Conservation (phyloP, 2,888 invertebrate genomes). For the Leptinotarsa tumamoca region DNA sequence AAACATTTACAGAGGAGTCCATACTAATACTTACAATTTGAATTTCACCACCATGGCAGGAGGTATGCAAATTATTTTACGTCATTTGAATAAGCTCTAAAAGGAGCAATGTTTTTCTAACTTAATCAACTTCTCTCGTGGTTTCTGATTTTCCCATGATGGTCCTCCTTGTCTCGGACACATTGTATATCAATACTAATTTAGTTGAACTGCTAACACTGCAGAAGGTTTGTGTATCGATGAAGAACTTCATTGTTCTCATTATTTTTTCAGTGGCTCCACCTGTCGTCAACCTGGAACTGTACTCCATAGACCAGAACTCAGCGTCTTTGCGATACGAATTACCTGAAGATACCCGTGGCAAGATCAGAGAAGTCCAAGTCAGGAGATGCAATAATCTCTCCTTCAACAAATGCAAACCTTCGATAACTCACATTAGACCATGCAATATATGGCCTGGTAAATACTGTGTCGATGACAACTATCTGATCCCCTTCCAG, state of each 20-base stretch:
- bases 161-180: no score
- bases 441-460: conserved; percentile 57
- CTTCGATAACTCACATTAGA: conserved; percentile 47
- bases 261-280: conserved; percentile 56
- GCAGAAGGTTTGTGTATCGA: neutral
- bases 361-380: conserved; percentile 54
- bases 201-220: neutral
- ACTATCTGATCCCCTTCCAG: conserved; percentile 53
- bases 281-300: conserved; percentile 56
- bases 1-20: conserved; percentile 47
- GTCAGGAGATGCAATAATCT: conserved; percentile 55
- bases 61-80: conserved; percentile 49
- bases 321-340: conserved; percentile 58
- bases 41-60: conserved; percentile 59
- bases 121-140: no score
- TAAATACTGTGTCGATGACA: conserved; percentile 57
- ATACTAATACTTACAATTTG: conserved; percentile 44
- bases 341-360: conserved; percentile 54
- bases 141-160: no score
- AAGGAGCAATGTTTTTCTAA: no score
- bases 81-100: no score
- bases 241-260: neutral
- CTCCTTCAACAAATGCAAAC: conserved; percentile 54
- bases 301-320: conserved; percentile 57
- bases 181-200: no score